phyloP scores from a whole-genome alignment of 2,113 vertebrate species.

The Meleagris gallopavo region DNA sequence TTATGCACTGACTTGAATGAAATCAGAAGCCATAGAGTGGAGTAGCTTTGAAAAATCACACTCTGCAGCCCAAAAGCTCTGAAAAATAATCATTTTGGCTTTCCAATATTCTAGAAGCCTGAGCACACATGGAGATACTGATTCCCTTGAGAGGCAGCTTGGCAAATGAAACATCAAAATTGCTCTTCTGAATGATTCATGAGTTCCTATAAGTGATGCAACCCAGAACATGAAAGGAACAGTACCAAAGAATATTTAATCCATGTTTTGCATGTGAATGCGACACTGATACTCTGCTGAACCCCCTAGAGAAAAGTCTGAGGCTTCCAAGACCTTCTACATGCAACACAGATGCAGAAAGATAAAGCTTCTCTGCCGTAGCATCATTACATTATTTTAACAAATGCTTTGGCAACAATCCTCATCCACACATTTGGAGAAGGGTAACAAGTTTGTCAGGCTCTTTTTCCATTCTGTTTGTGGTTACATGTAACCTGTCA shows the following conservation, averaged over 20 bases:
- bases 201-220: background rate
- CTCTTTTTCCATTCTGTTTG: background rate
- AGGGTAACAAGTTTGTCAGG: background rate
- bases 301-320: background rate
- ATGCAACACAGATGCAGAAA: background rate
- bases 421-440: background rate
- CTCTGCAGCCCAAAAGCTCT: background rate
- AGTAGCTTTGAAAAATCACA: background rate
- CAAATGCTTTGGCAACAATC: background rate
- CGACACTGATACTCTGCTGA: background rate
- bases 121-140: background rate
- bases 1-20: background rate
- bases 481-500: rapidly evolving
- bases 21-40: background rate
- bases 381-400: rapidly evolving
- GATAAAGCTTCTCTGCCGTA: background rate
- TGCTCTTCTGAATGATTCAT: background rate
- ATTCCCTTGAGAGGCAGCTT: background rate
- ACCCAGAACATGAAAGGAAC: background rate
- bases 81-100: background rate
- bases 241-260: background rate
- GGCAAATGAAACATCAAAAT: background rate
- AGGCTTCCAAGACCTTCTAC: background rate
- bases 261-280: background rate
- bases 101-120: background rate